Conservation (phyloP, 2,888 invertebrate genomes). For the Carcina quercana region DNA sequence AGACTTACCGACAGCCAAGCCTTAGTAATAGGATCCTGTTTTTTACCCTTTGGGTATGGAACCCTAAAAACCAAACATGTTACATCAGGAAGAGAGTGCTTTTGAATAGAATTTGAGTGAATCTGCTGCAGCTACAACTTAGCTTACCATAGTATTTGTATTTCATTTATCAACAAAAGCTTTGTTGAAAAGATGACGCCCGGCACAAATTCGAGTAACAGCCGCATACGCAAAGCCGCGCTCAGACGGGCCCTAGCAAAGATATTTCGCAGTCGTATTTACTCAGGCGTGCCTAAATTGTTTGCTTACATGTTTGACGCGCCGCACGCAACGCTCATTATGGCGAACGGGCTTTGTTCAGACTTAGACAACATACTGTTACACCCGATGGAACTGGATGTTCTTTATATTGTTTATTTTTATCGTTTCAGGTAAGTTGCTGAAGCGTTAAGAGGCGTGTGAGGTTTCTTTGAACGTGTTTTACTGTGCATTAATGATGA, state of each 20-base stretch:
- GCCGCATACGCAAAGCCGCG: slow-evolving; percentile 57
- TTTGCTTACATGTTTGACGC: slow-evolving; percentile 74
- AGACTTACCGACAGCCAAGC: no score
- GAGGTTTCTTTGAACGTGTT: slow-evolving; percentile 50
- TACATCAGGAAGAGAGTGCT: no score
- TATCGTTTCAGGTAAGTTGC: slow-evolving; percentile 67
- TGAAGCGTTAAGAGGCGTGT: slow-evolving; percentile 44
- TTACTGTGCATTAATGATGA: slow-evolving; percentile 18
- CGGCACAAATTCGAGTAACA: slow-evolving; percentile 58
- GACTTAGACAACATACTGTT: slow-evolving; percentile 66
- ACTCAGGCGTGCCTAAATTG: slow-evolving; percentile 72
- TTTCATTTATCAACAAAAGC: slow-evolving; percentile 69
- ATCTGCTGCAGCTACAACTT: slow-evolving; percentile 47
- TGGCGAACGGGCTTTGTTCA: slow-evolving; percentile 65
- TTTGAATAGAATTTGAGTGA: no score
- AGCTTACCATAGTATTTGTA: slow-evolving; percentile 63
- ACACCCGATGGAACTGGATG: slow-evolving; percentile 58
- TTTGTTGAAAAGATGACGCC: slow-evolving; percentile 64
- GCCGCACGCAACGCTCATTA: slow-evolving; percentile 72
- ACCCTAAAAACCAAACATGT: no score
- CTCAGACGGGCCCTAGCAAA: slow-evolving; percentile 56
- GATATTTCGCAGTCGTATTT: slow-evolving; percentile 71
- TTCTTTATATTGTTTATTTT: slow-evolving; percentile 65
- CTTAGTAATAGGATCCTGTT: no score
- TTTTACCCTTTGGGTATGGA: no score